Percentiles rank a stretch among this genome's conserved stretches.
phyloP scores from a whole-genome alignment of 2,888 invertebrate genomes.

The Antitype chi region DNA sequence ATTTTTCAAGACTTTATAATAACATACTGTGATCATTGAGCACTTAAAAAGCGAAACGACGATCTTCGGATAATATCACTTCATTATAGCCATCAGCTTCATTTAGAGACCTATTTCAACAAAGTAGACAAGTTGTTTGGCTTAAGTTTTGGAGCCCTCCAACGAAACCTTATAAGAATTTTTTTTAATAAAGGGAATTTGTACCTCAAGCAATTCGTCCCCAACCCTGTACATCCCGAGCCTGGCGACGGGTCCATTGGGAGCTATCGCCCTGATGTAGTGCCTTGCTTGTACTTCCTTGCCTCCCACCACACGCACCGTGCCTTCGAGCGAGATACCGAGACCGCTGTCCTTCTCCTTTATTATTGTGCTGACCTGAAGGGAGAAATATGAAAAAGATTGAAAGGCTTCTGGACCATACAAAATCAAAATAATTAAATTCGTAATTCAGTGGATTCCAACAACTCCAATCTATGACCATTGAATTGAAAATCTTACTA shows the following conservation, averaged over 20 bases:
- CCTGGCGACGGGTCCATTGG: slow-evolving; percentile 96
- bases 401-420: background rate
- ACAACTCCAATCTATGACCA: background rate
- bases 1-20: background rate
- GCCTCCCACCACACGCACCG: slow-evolving; percentile 96
- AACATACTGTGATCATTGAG: background rate
- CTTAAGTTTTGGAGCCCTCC: background rate
- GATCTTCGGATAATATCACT: background rate
- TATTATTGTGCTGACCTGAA: slow-evolving; percentile 95
- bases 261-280: slow-evolving; percentile 97
- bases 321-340: slow-evolving; percentile 97
- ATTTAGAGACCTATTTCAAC: background rate
- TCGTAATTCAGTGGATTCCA: background rate
- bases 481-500: background rate
- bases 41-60: background rate
- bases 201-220: slow-evolving; percentile 95
- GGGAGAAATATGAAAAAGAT: slow-evolving; percentile 47
- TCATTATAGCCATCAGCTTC: no score
- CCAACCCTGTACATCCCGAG: slow-evolving; percentile 95
- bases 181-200: background rate
- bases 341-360: slow-evolving; percentile 96
- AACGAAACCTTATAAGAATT: background rate
- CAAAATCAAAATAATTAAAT: background rate
- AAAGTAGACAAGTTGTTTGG: background rate
- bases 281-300: slow-evolving; percentile 97